These are phyloP conservation scores for Tretioscincus oriximinensis DNA, from an alignment of 2,113 vertebrate species.

Conservation along the genomic window DNA sequence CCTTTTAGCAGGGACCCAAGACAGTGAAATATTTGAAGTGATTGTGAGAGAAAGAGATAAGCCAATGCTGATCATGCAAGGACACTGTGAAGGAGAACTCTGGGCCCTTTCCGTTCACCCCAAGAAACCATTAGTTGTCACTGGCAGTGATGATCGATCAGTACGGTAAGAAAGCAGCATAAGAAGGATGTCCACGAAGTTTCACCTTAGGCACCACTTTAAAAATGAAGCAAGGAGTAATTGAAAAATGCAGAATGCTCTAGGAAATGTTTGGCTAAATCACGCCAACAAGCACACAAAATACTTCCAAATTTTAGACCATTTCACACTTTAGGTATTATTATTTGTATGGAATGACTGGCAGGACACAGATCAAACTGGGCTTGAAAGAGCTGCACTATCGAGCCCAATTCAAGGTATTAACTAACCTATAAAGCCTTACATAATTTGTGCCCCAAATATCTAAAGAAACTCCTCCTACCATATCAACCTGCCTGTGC, in stretches of 20 bases:
- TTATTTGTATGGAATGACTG: too few species aligned
- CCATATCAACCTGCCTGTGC: too few species aligned
- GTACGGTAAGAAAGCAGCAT: constrained; percentile 78
- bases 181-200: fast-evolving
- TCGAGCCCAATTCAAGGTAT: too few species aligned
- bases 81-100: constrained; percentile 95
- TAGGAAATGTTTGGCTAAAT: background rate
- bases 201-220: background rate
- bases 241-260: background rate
- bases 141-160: constrained; percentile 92
- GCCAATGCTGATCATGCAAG: constrained; percentile 92
- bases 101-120: constrained; percentile 94
- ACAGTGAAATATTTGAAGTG: constrained; percentile 98
- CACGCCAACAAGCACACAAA: too few species aligned
- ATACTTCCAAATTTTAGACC: too few species aligned
- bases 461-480: too few species aligned
- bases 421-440: too few species aligned
- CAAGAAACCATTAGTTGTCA: constrained; percentile 92
- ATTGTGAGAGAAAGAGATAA: constrained; percentile 94
- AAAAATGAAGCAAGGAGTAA: background rate
- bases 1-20: constrained; percentile 92
- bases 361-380: too few species aligned
- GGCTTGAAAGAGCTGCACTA: too few species aligned
- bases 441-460: too few species aligned
- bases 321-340: too few species aligned